Conservation (phyloP, 92 coral and sea anemone genomes). For the Hydrozoanthus gracilis region DNA sequence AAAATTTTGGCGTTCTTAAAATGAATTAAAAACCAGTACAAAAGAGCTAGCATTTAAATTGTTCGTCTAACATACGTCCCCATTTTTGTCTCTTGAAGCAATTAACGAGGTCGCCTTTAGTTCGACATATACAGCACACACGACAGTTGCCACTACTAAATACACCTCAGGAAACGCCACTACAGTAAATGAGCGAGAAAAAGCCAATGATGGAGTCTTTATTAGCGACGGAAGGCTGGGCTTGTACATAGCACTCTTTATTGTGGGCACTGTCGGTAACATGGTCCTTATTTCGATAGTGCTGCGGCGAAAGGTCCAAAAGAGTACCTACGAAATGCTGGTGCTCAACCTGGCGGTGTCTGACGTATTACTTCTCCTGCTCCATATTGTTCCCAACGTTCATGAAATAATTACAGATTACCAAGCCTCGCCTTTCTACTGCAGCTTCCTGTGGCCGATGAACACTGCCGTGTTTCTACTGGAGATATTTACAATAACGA, state of each 20-base stretch:
- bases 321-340: slow-evolving; percentile 31
- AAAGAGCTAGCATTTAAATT: too few species aligned
- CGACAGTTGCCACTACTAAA: not conserved
- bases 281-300: slow-evolving; percentile 5
- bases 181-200: not conserved
- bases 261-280: slow-evolving; percentile 23
- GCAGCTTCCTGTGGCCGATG: slow-evolving; percentile 46
- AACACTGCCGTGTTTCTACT: slow-evolving; percentile 30
- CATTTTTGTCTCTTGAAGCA: too few species aligned
- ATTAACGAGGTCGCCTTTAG: not conserved
- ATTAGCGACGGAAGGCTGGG: not conserved
- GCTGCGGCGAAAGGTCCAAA: slow-evolving; percentile 17
- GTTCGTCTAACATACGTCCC: too few species aligned
- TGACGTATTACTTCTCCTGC: slow-evolving; percentile 16
- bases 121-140: not conserved
- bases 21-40: too few species aligned
- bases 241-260: slow-evolving; percentile 23
- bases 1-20: too few species aligned
- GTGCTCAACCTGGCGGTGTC: slow-evolving; percentile 31
- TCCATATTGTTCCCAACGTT: slow-evolving; percentile 29
- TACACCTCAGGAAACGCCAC: not conserved
- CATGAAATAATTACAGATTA: slow-evolving; percentile 8
- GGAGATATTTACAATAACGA: slow-evolving; percentile 39
- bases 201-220: not conserved
- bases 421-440: slow-evolving; percentile 24